A percentile compares a stretch with the other conserved stretches of the same genome.
Evolutionary conservation across 2,113 vertebrate genomes (phyloP).

Genomic region (Macrotus californicus): DNA sequence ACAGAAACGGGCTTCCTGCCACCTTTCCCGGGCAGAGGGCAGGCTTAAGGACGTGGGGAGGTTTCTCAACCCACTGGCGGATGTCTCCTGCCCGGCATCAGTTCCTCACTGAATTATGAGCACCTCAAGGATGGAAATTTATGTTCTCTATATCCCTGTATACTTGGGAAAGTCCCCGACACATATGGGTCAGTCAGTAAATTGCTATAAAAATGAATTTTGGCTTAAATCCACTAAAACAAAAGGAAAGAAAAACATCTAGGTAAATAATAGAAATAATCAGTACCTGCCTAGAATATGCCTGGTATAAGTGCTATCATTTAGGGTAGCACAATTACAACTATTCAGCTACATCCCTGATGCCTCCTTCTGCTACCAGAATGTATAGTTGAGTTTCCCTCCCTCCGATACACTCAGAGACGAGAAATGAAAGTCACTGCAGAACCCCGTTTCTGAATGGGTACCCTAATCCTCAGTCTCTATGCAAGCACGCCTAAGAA

Average conservation of each 20-base stretch:
- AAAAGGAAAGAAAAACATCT: conserved; percentile 4
- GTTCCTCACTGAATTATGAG: neutral
- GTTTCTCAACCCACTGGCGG: neutral
- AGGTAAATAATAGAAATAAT: conserved; percentile 9
- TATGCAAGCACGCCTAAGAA: neutral
- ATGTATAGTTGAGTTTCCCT: neutral
- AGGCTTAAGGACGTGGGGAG: neutral
- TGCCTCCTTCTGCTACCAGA: neutral
- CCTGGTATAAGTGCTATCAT: neutral
- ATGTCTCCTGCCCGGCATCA: neutral
- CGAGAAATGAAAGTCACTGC: neutral
- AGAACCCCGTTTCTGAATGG: neutral
- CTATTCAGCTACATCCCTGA: neutral
- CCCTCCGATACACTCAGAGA: neutral
- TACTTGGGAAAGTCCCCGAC: neutral
- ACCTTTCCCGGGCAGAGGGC: neutral
- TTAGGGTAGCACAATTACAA: neutral
- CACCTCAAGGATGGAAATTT: neutral
- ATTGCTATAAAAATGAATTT: neutral
- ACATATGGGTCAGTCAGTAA: neutral
- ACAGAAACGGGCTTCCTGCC: neutral
- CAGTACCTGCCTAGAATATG: neutral
- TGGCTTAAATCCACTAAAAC: neutral
- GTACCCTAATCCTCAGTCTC: neutral
- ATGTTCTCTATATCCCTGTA: neutral